Evolutionary conservation across 2,113 vertebrate genomes (phyloP), one percentile per base, ranked within the genome.

Genomic region (cat (Felis catus)): DNA sequence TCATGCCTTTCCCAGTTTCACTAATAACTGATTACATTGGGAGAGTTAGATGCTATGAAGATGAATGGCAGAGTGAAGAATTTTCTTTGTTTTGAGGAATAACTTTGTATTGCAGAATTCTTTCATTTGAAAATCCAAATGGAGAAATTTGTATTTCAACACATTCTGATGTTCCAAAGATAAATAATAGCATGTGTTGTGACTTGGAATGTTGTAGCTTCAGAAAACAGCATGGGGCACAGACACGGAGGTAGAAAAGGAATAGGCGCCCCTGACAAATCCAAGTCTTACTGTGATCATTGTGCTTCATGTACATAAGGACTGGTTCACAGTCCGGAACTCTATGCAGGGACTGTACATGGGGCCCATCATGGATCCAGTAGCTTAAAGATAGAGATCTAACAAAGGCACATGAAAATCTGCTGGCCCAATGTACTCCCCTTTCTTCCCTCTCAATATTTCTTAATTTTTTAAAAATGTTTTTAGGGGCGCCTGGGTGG

Each of bases 111-210:
- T 81, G 21, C 25, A 83, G 16, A 71, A 27, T 80, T 86, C 66
- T 93, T 92, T 89, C 55, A 31, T 66, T 89, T 94, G 93, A 78
- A 97, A 97, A 81, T 89, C 76, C 81, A 95, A 84, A 82, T 55
- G 82, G 85, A 76, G 68, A 94, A 81, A 86, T 91, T 78, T 51
- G 36, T 89, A 89, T 95, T 94, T 89, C 74, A 31, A 73, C 39
- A 89, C 45, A 29, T 82, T 96, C 45, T 73, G 36, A 39, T 79
- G 39, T 94, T 91, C 65, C 93, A 92, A 73, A 97, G 93, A 73
- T 68, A 94, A 97, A 88, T 81, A 78, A 61, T 70, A 94, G 31
- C 58, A 58, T 41, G 65, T 87, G 80, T 66, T 85, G 65, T 74
- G 68, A 73, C 41, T 31, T 70, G 7, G 87, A 65, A 94, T 39